These are phyloP conservation scores for Hermodice carunculata DNA, from an alignment of 2,888 invertebrate genomes.

Conservation along the genomic window DNA sequence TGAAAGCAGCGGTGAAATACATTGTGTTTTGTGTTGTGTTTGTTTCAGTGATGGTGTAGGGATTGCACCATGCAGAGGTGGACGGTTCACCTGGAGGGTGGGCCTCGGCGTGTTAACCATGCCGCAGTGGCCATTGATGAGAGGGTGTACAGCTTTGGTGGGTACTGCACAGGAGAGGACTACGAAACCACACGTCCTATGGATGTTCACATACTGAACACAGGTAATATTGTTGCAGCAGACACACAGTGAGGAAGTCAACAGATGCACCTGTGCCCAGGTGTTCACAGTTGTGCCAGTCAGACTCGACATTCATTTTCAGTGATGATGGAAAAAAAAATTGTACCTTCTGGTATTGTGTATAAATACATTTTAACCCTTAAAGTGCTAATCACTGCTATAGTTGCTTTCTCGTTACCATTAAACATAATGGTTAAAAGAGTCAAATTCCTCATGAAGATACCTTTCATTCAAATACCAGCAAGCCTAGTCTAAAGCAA, in stretches of 20 bases:
- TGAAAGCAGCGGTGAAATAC: no score
- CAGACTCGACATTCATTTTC: not conserved
- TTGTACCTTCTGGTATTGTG: not conserved
- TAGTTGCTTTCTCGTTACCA: no score
- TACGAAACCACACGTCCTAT: conserved; percentile 77
- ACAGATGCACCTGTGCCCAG: not conserved
- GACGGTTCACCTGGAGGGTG: conserved; percentile 89
- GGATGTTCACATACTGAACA: conserved; percentile 88
- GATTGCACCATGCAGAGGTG: conserved; percentile 74
- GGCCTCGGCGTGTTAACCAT: conserved; percentile 92
- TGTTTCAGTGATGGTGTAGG: no score
- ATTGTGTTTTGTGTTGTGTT: no score
- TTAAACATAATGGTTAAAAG: no score
- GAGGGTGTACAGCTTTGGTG: conserved; percentile 89
- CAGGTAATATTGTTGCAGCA: conserved; percentile 74
- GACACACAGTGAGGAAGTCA: no score
- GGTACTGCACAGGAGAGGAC: conserved; percentile 89
- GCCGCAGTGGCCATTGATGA: conserved; percentile 84
- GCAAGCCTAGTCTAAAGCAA: no score
- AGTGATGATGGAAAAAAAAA: not conserved
- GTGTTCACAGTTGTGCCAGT: not conserved
- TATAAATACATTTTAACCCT: no score
- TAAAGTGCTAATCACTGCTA: no score
- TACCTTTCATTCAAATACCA: no score
- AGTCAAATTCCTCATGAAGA: no score